Evolutionary conservation across 2,113 vertebrate genomes (phyloP), one percentile per base, ranked within the genome.

Genomic region (Scolopax mira): DNA sequence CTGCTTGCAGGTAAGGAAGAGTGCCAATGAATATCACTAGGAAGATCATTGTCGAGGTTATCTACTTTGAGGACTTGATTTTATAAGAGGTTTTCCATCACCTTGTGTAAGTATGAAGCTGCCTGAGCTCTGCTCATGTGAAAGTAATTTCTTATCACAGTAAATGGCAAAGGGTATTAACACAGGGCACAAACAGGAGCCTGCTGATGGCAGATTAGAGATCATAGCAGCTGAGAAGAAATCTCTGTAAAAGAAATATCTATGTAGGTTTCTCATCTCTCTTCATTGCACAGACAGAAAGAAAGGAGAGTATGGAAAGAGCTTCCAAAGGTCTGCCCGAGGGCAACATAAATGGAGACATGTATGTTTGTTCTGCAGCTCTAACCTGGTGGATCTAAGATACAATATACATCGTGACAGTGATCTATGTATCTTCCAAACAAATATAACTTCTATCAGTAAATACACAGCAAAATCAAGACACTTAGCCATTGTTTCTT

Each of bases 1-100:
- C 39, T 69, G 6, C 44, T 79, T 78, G 31, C 31, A 75, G 49
- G 65, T 80, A 81, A 70, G 93, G 44, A 48, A 64, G n/a, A 57
- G 57, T 52, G 39, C 24, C 44, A 37, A 7, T 0, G 0, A 75
- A 18, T 60, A 52, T 72, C 72, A 71, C 16, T 24, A 37, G 73
- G 55, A 72, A 65, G 48, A 75, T 88, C 24, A 15, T 18, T n/a
- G 55, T 2, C 80, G 67, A 90, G 48, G 42, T 93, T 88, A 90
- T 84, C 42, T 48, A 52, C 54, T 75, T 54, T 25, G 49, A 95
- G 61, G n/a, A 4, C 46, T 89, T 95, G 79, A 92, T 88, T 97
- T 94, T 85, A 18, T 82, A 90, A 94, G 91, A 94, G 89, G 75
- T 92, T 95, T 97, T 93, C 65, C 49, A 93, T 94, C 93, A 88